Evolutionary conservation across 2,113 vertebrate genomes (phyloP).

Genomic region (Nycticorax nycticorax): DNA sequence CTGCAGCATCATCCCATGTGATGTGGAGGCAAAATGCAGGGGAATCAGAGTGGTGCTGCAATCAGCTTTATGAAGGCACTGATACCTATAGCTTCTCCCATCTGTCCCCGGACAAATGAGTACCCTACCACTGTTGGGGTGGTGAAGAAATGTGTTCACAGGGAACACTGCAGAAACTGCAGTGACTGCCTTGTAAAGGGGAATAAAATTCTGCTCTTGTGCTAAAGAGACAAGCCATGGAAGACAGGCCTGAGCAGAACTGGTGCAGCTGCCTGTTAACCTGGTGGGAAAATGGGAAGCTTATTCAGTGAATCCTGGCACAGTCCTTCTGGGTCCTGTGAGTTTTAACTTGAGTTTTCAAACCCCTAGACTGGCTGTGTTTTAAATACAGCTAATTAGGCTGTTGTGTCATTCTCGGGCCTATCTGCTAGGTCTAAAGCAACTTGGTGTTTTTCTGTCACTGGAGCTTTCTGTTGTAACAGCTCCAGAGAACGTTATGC

Average conservation of each 20-base stretch:
- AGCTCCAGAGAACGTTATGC: background rate
- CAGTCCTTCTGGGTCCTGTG: background rate
- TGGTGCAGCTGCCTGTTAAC: background rate
- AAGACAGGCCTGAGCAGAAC: background rate
- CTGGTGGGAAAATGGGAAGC: background rate
- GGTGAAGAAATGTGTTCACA: background rate
- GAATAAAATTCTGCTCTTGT: background rate
- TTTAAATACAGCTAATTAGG: slow-evolving; percentile 25
- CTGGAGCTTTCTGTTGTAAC: background rate
- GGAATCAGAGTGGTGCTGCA: background rate
- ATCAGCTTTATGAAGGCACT: background rate
- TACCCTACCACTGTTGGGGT: background rate
- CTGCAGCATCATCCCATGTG: background rate
- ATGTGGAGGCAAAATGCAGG: background rate
- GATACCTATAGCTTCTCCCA: background rate
- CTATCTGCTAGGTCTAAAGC: background rate
- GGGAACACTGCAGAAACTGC: background rate
- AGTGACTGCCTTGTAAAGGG: background rate
- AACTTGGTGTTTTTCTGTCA: background rate
- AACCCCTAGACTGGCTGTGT: background rate
- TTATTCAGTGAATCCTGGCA: background rate
- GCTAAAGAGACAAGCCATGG: background rate
- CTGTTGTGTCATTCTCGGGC: background rate
- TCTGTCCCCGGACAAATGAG: background rate
- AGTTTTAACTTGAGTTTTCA: slow-evolving; percentile 2